A percentile compares a stretch with the other conserved stretches of the same genome.
Conservation (phyloP, 1,140 invertebrate genomes). For the Dryas iulia region DNA sequence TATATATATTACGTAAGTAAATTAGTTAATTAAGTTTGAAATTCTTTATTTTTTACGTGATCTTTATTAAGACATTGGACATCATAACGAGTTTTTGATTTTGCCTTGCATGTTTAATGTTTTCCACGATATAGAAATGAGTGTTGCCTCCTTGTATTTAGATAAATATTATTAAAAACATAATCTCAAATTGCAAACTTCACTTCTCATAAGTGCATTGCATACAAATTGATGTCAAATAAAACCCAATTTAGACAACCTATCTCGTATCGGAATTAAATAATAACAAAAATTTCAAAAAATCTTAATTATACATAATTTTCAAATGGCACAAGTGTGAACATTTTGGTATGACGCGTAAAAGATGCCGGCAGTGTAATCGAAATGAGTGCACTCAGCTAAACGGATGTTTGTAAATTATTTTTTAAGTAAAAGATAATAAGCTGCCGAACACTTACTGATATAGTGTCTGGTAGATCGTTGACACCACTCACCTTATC, state of each 20-base stretch:
- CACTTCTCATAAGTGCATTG: constrained; percentile 3
- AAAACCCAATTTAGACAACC: not conserved
- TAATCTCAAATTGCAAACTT: not conserved
- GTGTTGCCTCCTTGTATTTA: not conserved
- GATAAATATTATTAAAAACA: not conserved
- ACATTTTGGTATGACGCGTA: constrained; percentile 11
- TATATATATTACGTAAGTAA: too few relatives aligned
- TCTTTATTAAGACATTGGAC: not conserved
- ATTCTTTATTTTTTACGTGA: not conserved
- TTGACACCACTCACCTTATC: constrained; percentile 5
- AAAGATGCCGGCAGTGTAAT: constrained; percentile 18
- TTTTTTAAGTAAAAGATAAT: constrained; percentile 10
- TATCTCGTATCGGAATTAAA: not conserved
- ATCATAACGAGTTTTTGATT: not conserved
- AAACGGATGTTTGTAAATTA: constrained; percentile 18
- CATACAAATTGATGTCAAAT: constrained; percentile 1
- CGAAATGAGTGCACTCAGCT: constrained; percentile 19
- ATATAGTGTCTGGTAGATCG: not conserved
- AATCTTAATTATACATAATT: not conserved
- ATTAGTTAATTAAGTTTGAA: not conserved
- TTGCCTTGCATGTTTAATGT: not conserved
- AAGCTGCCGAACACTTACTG: not conserved
- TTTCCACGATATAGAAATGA: not conserved
- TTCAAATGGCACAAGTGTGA: constrained; percentile 10
- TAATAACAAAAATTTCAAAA: not conserved